Conservation (phyloP, 2,113 vertebrate genomes). For the Equus przewalskii region DNA sequence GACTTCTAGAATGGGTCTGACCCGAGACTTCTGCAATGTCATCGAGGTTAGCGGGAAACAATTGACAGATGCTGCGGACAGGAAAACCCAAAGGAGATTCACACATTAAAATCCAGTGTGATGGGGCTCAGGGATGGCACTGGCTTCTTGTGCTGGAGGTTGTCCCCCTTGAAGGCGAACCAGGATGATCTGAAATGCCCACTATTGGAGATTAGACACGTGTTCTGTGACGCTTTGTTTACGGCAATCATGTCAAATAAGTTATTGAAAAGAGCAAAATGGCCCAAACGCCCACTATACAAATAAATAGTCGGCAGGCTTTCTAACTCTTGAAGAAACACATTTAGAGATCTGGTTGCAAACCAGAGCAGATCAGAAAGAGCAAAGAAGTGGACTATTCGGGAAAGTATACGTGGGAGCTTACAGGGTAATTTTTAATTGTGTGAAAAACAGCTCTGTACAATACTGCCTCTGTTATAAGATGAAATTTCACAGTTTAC, state of each 20-base stretch:
- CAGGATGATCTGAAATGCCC: neutral
- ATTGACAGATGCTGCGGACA: accelerated
- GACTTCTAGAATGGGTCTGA: neutral
- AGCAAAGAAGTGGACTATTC: neutral
- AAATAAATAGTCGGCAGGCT: neutral
- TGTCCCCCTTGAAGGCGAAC: neutral
- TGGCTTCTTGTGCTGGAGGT: accelerated
- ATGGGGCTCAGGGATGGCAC: accelerated
- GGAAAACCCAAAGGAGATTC: neutral
- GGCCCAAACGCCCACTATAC: neutral
- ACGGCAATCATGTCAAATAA: neutral
- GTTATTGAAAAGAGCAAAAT: neutral
- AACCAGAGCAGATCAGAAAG: neutral
- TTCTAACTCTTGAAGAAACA: neutral
- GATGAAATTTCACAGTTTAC: neutral
- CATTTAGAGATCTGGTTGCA: neutral
- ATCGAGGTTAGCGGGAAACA: neutral
- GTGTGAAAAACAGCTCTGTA: neutral
- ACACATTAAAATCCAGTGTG: accelerated
- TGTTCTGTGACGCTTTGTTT: too few relatives aligned
- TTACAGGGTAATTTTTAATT: neutral
- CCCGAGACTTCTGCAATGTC: too few relatives aligned
- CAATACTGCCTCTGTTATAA: neutral
- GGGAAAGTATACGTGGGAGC: neutral
- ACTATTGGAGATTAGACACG: too few relatives aligned